Percentiles rank a stretch among this genome's conserved stretches.
Conservation (phyloP, 2,113 vertebrate species). For the Campylomormyrus tamandua region DNA sequence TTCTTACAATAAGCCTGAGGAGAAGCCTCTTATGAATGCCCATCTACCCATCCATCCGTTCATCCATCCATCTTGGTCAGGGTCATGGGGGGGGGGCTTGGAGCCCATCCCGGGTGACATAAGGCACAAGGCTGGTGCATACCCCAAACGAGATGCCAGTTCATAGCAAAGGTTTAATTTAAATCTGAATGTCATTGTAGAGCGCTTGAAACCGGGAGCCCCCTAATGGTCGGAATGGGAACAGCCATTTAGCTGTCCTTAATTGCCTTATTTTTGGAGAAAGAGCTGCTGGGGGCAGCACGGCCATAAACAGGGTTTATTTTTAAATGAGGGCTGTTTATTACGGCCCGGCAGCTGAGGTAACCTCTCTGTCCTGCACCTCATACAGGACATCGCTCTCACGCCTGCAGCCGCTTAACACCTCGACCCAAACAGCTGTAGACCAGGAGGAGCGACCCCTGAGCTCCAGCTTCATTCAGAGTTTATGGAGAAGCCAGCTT, state of each 20-base stretch:
- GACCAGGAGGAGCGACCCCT: neutral
- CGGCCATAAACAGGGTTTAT: neutral
- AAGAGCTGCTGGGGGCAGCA: neutral
- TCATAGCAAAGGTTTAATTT: neutral
- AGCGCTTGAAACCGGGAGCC: neutral
- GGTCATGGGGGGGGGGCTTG: neutral
- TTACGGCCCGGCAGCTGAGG: neutral
- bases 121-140: neutral
- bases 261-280: neutral
- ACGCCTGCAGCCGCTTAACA: neutral
- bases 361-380: neutral
- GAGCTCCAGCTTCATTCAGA: neutral
- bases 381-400: neutral
- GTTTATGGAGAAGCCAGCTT: neutral
- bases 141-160: neutral
- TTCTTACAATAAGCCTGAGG: neutral
- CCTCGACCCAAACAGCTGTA: neutral
- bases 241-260: neutral
- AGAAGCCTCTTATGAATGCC: neutral
- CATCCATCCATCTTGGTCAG: too few relatives aligned
- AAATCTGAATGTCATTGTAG: neutral
- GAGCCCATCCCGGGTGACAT: neutral
- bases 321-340: constrained; percentile 2
- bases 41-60: neutral
- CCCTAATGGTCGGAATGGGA: neutral